Conservation (phyloP, 2,113 vertebrate species). For the Zingel zingel region DNA sequence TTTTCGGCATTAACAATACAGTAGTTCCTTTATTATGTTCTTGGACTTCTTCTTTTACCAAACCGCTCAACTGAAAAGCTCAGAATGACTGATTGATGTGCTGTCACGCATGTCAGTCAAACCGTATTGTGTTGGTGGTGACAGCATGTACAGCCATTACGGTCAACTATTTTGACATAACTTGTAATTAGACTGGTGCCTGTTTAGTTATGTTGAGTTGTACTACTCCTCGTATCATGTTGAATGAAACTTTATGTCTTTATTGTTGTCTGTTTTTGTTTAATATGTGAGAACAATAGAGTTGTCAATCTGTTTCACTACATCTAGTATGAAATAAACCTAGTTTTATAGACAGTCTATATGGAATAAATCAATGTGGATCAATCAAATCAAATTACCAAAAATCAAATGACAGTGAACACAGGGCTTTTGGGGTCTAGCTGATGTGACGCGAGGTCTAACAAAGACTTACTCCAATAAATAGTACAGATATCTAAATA, state of each 20-base stretch:
- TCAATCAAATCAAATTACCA: not conserved
- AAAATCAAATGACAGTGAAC: not conserved
- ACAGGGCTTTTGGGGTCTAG: not conserved
- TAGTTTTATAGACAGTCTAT: no score
- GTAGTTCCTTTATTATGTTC: not conserved
- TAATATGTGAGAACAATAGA: not conserved
- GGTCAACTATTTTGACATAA: not conserved
- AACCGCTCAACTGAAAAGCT: not conserved
- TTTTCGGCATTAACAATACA: not conserved
- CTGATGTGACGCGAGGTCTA: not conserved
- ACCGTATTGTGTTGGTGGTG: not conserved
- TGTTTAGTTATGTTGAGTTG: not conserved
- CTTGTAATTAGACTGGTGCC: not conserved
- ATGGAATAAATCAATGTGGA: no score
- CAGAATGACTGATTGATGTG: not conserved
- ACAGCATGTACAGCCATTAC: not conserved
- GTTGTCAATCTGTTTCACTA: not conserved
- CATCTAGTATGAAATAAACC: not conserved
- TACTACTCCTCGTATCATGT: not conserved
- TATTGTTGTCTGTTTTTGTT: not conserved
- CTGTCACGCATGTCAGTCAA: not conserved
- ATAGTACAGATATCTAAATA: not conserved
- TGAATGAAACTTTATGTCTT: not conserved
- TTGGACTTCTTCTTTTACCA: not conserved
- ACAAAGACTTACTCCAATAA: not conserved